A percentile compares a stretch with the other conserved stretches of the same genome.
Evolutionary conservation across 2,888 invertebrate genomes (phyloP).

Genomic region (Sarcophaga subvicina): DNA sequence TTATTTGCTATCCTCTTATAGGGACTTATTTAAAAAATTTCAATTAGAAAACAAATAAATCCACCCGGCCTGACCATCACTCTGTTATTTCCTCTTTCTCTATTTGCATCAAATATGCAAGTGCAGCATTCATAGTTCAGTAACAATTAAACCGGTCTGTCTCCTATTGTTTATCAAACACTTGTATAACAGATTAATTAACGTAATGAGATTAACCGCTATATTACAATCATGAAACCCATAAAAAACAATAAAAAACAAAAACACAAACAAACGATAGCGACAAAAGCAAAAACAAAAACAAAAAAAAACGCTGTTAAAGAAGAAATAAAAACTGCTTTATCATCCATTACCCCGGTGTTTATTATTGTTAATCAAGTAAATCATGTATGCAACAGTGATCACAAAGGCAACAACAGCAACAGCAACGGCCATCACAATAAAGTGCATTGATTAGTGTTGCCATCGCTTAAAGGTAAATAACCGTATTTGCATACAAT

Average conservation of each 20-base stretch:
- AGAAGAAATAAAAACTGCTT: background rate
- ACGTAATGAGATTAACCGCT: conserved; percentile 34
- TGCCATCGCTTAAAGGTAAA: background rate
- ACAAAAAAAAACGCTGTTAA: background rate
- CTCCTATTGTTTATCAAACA: conserved; percentile 57
- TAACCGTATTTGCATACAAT: too few relatives aligned
- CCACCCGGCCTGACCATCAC: too few relatives aligned
- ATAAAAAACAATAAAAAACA: background rate
- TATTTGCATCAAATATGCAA: background rate
- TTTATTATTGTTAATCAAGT: background rate
- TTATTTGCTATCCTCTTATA: too few relatives aligned
- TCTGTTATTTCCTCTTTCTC: too few relatives aligned
- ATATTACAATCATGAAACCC: background rate
- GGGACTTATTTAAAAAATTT: too few relatives aligned
- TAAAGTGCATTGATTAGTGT: conserved; percentile 13
- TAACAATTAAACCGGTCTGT: background rate
- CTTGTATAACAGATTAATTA: conserved; percentile 62
- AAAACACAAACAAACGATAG: background rate
- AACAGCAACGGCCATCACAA: background rate
- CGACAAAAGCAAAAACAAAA: background rate
- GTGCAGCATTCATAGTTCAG: background rate
- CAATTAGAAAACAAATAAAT: too few relatives aligned
- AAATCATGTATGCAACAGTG: conserved; percentile 26
- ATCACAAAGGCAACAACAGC: conserved; percentile 1
- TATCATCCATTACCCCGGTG: background rate